Evolutionary conservation across 2,888 invertebrate species (phyloP), one percentile per base, ranked within the genome.

Genomic region (Pristionchus exspectatus): DNA sequence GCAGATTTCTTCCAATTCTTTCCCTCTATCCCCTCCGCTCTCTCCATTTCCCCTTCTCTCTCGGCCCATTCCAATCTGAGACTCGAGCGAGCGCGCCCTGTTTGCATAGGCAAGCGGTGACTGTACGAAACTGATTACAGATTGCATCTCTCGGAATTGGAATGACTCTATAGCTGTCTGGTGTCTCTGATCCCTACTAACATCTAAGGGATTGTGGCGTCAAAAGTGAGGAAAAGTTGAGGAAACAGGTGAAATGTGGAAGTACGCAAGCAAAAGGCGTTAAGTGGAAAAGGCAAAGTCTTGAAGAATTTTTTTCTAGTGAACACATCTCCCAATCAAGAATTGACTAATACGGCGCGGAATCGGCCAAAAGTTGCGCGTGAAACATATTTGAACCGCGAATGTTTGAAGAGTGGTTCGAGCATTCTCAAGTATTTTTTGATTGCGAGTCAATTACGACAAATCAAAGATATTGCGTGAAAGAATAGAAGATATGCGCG

Each of bases 61-160:
- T 88, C 74, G 10, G 9, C 50, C 63, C 63, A 85, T 56, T 56
- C 85, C 85, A 85, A 63, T 63, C 85, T 63, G 1, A 21, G 38
- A 30, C 24, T 50, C 44, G 44, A 12, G 5, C 44, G 44, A 50
- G 44, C 44, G 44, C 44, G 56, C 56, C 18, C n/a, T 87, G 87
- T 85, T 85, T 85, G 84, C 83, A n/a, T 56, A 56, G 2, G 33
- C 33, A 87, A n/a, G 69, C 66, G 21, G n/a, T n/a, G 44, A 87
- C 87, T 87, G 54, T 87, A 87, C 87, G 87, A 87, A 87, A 69
- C 69, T 66, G 87, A 87, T 69, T 87, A 86, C n/a, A 86, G 63
- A 86, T 63, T 86, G 85, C 50, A 44, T 24, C 38, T 50, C 44
- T 50, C 27, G n/a, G 33, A 74, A 38, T 63, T 63, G 63, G 63